These are phyloP conservation scores for Psittacula cyanocephala DNA, from an alignment of 2,113 vertebrate genomes.

Conservation along the genomic window DNA sequence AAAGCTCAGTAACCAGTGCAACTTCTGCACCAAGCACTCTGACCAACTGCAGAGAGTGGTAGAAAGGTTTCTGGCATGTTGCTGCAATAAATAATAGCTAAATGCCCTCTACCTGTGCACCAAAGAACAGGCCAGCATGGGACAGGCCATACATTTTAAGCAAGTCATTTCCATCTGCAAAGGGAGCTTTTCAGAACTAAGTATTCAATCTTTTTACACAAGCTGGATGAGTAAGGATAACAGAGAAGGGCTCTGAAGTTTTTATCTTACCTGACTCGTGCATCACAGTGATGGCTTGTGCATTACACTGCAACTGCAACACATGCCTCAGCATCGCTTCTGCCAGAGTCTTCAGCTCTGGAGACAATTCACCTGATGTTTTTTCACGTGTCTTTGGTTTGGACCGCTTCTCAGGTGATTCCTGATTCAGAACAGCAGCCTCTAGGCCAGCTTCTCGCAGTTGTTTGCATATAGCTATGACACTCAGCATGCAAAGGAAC, in stretches of 20 bases:
- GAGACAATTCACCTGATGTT: background rate
- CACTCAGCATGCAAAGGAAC: constrained; percentile 83
- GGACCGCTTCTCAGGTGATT: background rate
- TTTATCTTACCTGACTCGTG: constrained; percentile 71
- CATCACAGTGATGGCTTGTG: constrained; percentile 83
- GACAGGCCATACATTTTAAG: background rate
- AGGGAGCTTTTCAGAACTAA: background rate
- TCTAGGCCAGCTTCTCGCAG: constrained; percentile 63
- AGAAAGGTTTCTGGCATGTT: background rate
- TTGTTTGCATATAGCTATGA: constrained; percentile 77
- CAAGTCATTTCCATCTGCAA: background rate
- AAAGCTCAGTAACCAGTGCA: background rate
- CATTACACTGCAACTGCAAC: constrained; percentile 90
- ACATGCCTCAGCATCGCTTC: constrained; percentile 86
- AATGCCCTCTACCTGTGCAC: background rate
- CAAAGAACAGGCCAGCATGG: background rate
- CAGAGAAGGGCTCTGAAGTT: background rate
- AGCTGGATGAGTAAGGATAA: background rate
- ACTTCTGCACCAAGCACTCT: background rate
- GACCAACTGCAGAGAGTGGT: background rate
- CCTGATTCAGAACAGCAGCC: background rate
- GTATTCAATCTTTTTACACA: background rate
- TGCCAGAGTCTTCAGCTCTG: constrained; percentile 76
- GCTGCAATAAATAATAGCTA: background rate
- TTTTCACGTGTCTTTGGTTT: background rate